Evolutionary conservation across 2,113 vertebrate genomes (phyloP).

Genomic region (Apteryx owenii): DNA sequence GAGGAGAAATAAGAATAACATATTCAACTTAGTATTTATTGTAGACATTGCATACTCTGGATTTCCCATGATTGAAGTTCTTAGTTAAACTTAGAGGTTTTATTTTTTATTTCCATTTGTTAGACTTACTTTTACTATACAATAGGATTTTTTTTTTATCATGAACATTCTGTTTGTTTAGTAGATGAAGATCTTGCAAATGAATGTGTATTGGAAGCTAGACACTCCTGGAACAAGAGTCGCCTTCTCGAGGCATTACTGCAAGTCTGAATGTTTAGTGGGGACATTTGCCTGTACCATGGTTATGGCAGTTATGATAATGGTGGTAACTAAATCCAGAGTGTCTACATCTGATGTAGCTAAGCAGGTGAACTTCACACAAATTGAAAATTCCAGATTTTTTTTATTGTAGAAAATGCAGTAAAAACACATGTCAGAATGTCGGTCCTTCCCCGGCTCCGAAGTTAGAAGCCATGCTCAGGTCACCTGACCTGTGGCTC

Average conservation of each 20-base stretch:
- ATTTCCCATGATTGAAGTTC: not conserved
- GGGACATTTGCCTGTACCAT: not conserved
- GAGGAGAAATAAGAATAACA: not conserved
- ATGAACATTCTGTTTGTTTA: not conserved
- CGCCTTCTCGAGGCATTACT: not conserved
- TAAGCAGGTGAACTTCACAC: not conserved
- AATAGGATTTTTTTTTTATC: not conserved
- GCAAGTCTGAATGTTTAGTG: not conserved
- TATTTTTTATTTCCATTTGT: not conserved
- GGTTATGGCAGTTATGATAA: not conserved
- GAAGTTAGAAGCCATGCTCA: too few relatives aligned
- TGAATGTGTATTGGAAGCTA: not conserved
- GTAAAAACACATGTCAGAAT: not conserved
- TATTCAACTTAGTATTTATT: not conserved
- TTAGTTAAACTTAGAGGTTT: not conserved
- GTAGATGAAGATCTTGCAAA: rapidly evolving
- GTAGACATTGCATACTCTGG: too few relatives aligned
- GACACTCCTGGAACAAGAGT: rapidly evolving
- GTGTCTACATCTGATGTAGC: not conserved
- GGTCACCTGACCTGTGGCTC: too few relatives aligned
- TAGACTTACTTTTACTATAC: not conserved
- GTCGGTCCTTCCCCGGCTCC: too few relatives aligned
- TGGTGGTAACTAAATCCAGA: not conserved
- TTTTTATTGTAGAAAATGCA: not conserved
- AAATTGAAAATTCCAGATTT: not conserved